These are phyloP conservation scores for Ips nitidus DNA, from an alignment of 1,140 invertebrate genomes.

Conservation along the genomic window DNA sequence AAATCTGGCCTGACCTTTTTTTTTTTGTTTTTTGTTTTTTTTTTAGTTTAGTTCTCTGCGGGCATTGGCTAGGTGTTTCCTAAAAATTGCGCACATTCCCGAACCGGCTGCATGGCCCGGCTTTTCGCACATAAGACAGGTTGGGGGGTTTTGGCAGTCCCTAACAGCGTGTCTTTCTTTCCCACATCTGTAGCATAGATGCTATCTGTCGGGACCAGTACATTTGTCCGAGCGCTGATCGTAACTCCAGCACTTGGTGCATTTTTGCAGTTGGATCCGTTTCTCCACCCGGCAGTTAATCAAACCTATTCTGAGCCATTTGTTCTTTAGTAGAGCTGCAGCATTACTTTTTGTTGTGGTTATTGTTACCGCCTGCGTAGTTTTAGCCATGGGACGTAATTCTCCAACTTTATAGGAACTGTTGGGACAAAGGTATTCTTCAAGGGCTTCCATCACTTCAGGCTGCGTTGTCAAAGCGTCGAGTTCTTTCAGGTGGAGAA, in stretches of 20 bases:
- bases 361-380: not conserved
- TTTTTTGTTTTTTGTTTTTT: no score
- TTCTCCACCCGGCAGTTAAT: not conserved
- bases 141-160: not conserved
- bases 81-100: not conserved
- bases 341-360: not conserved
- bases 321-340: not conserved
- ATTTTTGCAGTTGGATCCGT: not conserved
- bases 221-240: not conserved
- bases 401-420: not conserved
- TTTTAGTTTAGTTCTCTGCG: no score
- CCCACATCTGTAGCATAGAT: not conserved
- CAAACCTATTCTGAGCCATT: not conserved
- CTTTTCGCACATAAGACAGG: not conserved
- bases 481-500: constrained; percentile 5
- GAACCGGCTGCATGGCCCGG: not conserved
- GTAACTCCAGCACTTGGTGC: not conserved
- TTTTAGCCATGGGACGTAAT: not conserved
- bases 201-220: not conserved
- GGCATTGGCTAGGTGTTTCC: no score
- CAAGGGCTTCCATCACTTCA: not conserved
- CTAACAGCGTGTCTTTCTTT: not conserved
- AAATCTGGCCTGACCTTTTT: no score
- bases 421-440: not conserved
- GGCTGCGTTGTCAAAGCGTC: constrained; percentile 10